phyloP scores from a whole-genome alignment of 2,113 vertebrate species.

The Daubentonia madagascariensis region DNA sequence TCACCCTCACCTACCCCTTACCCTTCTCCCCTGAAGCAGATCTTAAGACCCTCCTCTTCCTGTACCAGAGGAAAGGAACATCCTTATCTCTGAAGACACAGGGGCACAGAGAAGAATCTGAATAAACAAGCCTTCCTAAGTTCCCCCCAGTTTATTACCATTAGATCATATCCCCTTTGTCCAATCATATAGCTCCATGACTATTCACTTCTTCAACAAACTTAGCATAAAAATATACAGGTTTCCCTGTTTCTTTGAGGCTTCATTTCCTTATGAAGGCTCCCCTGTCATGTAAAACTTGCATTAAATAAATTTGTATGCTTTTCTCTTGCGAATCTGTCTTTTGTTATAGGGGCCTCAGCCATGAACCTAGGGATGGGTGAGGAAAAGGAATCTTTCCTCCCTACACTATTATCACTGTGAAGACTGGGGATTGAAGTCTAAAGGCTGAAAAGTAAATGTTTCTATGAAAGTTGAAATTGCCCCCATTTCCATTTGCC shows the following conservation, averaged over 20 bases:
- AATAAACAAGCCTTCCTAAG: neutral
- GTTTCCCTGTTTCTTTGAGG: neutral
- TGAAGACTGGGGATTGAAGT: neutral
- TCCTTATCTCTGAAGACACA: neutral
- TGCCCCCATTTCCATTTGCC: neutral
- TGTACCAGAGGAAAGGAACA: neutral
- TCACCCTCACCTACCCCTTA: neutral
- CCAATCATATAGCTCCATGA: neutral
- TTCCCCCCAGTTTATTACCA: neutral
- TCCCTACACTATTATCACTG: neutral
- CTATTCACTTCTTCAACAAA: neutral
- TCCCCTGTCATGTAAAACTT: neutral
- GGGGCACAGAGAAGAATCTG: neutral
- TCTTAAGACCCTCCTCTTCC: neutral
- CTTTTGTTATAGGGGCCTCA: neutral
- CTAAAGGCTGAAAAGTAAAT: neutral
- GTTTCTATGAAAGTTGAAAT: neutral
- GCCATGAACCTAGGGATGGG: neutral
- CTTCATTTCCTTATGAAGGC: neutral
- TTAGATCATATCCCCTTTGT: neutral
- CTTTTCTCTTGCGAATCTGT: neutral
- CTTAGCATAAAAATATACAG: neutral
- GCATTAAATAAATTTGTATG: neutral
- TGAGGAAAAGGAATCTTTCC: neutral
- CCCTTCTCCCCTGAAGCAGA: neutral